Evolutionary conservation across 2,888 invertebrate species (phyloP), one percentile per base, ranked within the genome.

Genomic region (Colostygia pectinataria): DNA sequence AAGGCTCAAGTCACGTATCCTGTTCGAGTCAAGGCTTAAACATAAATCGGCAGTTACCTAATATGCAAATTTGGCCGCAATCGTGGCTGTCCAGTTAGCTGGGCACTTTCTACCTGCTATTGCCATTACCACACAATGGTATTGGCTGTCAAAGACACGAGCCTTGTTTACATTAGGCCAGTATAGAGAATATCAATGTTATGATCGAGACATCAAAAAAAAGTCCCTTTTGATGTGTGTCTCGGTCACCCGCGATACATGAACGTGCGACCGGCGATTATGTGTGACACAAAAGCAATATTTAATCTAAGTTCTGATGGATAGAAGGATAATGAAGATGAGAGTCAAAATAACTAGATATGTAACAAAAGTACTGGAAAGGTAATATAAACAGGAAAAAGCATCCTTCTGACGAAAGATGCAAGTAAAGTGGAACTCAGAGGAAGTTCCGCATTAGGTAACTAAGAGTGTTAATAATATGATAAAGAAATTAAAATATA

Each of bases 61-160:
- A 71, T 66, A 74, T 82, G 87, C 73, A 77, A 83, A 84, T 82
- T 66, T 65, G 73, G 48, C 71, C 75, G 71, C 74, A 67, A 76
- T 80, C 80, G 81, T 78, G 78, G 68, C 65, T 72, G 75, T 66
- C 74, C 77, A 79, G 77, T 80, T 80, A 82, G 77, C 74, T 6
- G 66, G 53, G 53, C 65, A 83, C 86, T 86, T 87, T 87, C 86
- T 80, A 81, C 77, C 55, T 63, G 61, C 55, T 55, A 65, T 59
- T 57, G 62, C 59, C 68, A 80, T 82, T 84, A 80, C 71, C 80
- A 86, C 83, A 85, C 82, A 86, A 83, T 83, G 65, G 66, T 70
- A 74, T 77, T 74, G 69, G 66, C 61, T 68, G 66, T 65, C 61
- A 56, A 23, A 33, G 42, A 65, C 61, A 61, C 61, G 60, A 60